Evolutionary conservation across 2,113 vertebrate species (phyloP).

Genomic region (Aspiorhynchus laticeps): DNA sequence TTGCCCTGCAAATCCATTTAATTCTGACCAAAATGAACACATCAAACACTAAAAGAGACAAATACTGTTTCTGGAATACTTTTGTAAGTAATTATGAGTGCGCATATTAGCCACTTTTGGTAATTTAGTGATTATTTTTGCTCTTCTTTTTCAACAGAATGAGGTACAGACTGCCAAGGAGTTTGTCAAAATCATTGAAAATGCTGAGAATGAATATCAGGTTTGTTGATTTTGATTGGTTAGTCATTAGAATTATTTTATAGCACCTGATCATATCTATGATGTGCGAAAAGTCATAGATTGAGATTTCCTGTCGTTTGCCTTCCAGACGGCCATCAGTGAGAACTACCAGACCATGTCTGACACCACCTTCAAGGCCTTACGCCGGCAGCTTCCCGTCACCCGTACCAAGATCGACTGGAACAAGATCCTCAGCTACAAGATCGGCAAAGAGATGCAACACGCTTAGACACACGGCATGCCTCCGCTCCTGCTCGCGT

Average conservation of each 20-base stretch:
- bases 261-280: neutral
- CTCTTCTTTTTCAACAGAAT: conserved; percentile 71
- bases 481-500: conserved; percentile 47
- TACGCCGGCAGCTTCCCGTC: conserved; percentile 93
- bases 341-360: conserved; percentile 98
- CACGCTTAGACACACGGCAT: conserved; percentile 76
- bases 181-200: conserved; percentile 93
- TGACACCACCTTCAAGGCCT: conserved; percentile 96
- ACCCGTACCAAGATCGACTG: conserved; percentile 98
- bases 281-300: neutral
- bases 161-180: conserved; percentile 93
- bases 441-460: conserved; percentile 98
- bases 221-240: conserved; percentile 68
- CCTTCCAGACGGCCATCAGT: conserved; percentile 87
- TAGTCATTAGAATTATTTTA: neutral
- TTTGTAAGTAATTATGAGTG: neutral
- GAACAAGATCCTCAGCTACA: conserved; percentile 99
- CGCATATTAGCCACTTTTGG: neutral
- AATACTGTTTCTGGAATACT: neutral
- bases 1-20: neutral
- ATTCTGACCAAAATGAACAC: neutral
- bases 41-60: neutral
- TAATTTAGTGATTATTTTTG: conserved; percentile 30
- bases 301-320: neutral
- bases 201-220: conserved; percentile 95